Base-by-base conservation (phyloP, 53 echinoderm and acorn worm genomes). In the Zoroaster sp. region DNA sequence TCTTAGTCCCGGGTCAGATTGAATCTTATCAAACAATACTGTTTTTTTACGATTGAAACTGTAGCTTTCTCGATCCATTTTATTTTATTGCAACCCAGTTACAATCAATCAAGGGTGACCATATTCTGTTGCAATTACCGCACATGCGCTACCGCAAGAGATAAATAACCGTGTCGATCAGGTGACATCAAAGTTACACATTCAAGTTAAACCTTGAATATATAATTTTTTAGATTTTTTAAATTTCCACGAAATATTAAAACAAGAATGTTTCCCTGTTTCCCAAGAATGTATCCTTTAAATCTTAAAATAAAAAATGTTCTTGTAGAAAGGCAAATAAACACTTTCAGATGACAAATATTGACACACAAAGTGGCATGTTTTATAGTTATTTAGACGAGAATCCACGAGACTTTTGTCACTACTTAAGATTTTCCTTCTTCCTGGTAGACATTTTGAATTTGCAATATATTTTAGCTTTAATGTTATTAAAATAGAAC, bases 1-100 rank as follows among this genome's bases (percentile, higher is more conserved):
- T 67, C 68, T 82, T 82, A 82, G 41, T 18, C 5, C 1, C 25
- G 65, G 31, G 2, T 31, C 82, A 28, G 40, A 80, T 65, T 43
- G 82, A 42, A 41, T 82, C 82, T 68, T 40, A 31, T 40, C 82
- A 82, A 82, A 82, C 66, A 67, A 31, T 53, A 67, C 15, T 66
- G 41, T 66, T 80, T 53, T 4, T 3, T 18, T 25, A 11, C 32
- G 12, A 39, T 1, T 43, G 66, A 35, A 40, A 37, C 7, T 38
- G 9, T 9, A 38, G 10, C 13, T 40, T 34, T 40, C 40, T 40
- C 18, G 73, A 18, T 65, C 46, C 35, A 35, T 75, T 8, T 21
- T 9, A 53, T 54, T 66, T 38, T 67, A 9, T 25, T 30, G 66
- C 82, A 68, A 66, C 82, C 82, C 68, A 82, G 14, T 82, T 82